Evolutionary conservation across 2,797 vertebrate genomes (phyloP).

Genomic region (Kryptopterus vitreolus): DNA sequence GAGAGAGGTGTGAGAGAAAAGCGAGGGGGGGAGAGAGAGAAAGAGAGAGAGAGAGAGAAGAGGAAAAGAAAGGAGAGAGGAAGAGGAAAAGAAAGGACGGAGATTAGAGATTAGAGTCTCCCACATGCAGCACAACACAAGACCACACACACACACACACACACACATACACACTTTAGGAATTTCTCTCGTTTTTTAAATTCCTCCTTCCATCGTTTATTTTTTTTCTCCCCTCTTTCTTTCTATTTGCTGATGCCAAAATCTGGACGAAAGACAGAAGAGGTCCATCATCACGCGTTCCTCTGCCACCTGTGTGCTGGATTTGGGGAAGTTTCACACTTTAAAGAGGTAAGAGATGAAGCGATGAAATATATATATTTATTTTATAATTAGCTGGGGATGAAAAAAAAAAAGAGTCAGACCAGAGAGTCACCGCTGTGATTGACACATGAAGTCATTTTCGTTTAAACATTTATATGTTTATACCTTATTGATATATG

Average conservation of each 20-base stretch:
- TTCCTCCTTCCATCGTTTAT: background rate
- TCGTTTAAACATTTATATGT: no score
- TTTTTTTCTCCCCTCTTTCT: background rate
- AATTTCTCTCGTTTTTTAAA: conserved; percentile 52
- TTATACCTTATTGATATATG: no score
- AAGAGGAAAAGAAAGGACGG: background rate
- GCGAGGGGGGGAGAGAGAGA: background rate
- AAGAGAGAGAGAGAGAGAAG: background rate
- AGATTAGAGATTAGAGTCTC: background rate
- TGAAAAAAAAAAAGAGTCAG: no score
- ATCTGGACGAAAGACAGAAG: background rate
- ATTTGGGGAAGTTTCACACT: background rate
- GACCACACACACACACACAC: background rate
- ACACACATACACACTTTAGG: conserved; percentile 37
- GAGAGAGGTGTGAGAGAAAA: background rate
- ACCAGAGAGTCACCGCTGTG: no score
- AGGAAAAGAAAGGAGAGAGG: no score
- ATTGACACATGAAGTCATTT: no score
- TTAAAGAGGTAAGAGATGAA: conserved; percentile 3
- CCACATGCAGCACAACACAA: background rate
- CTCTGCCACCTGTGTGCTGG: background rate
- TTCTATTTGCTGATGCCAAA: background rate
- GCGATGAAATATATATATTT: no score
- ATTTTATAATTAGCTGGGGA: no score
- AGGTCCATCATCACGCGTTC: background rate